These are phyloP conservation scores for Motacilla tschutschensis DNA, from an alignment of 2,113 vertebrate genomes.

Conservation along the genomic window DNA sequence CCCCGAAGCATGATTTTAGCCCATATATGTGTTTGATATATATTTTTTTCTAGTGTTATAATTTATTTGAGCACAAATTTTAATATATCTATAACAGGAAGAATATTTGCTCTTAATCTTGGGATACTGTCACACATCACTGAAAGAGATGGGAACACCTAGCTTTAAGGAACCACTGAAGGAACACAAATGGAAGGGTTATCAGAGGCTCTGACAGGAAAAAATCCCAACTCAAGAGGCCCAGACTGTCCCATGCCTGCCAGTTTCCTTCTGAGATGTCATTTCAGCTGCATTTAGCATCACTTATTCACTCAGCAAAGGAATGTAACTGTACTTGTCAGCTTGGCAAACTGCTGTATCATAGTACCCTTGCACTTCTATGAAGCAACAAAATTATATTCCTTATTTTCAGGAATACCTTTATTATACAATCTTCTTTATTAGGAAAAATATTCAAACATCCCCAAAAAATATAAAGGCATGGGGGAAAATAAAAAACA, in stretches of 20 bases:
- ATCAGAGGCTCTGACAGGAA: background rate
- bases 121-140: background rate
- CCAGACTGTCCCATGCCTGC: background rate
- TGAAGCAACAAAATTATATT: background rate
- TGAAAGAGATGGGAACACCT: background rate
- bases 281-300: background rate
- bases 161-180: background rate
- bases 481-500: fast-evolving
- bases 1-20: no score
- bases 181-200: background rate
- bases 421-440: background rate
- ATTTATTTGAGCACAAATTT: no score
- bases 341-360: background rate
- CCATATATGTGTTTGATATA: no score
- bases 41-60: no score
- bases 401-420: background rate
- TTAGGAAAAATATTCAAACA: background rate
- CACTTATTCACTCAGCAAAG: background rate
- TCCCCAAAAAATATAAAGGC: background rate
- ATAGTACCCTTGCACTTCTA: background rate
- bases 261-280: background rate
- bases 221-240: background rate
- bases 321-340: background rate
- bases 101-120: background rate
- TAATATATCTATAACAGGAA: no score